Evolutionary conservation across 2,113 vertebrate species (phyloP), one percentile per base, ranked within the genome.

Genomic region (Myrmophylax atrothorax): DNA sequence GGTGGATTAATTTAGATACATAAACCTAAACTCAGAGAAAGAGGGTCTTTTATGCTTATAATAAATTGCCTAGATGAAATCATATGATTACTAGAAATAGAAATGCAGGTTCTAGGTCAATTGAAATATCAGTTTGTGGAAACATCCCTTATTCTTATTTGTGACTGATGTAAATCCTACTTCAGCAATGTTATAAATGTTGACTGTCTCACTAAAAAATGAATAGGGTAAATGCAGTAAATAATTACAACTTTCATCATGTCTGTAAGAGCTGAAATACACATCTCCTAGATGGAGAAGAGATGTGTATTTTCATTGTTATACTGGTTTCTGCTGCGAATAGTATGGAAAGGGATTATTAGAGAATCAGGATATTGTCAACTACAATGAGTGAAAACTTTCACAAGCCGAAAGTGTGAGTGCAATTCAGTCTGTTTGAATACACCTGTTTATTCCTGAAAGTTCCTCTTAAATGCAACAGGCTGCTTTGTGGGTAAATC

Each of bases 11-110:
- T 70, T 40, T 64, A 44, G n/a, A 18, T 14, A n/a, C 4, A n/a
- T 44, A 28, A 52, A 23, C 38, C 19, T 87, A 50, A 56, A 52
- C n/a, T 77, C 24, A 56, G 74, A 82, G 33, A 59, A 46, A 46
- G 23, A 5, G 16, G 20, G 28, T 6, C 5, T 85, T 64, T 53
- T 49, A 17, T 0, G 0, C 17, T 44, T 42, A 2, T 25, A 12
- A 72, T 93, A 49, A 29, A 42, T 56, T 79, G 52, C 20, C 26
- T n/a, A 14, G 55, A 23, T 49, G 19, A 77, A 94, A 63, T 89
- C 25, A 7, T 50, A 2, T 33, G 14, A 35, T 25, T n/a, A 23
- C 55, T 55, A 12, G 18, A 49, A 90, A 23, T n/a, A 18, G 14
- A 77, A 63, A 35, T 50, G 26, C 35, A 56, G 14, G 10, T 56